Conservation (phyloP, 2,113 vertebrate genomes). For the Chroicocephalus ridibundus region DNA sequence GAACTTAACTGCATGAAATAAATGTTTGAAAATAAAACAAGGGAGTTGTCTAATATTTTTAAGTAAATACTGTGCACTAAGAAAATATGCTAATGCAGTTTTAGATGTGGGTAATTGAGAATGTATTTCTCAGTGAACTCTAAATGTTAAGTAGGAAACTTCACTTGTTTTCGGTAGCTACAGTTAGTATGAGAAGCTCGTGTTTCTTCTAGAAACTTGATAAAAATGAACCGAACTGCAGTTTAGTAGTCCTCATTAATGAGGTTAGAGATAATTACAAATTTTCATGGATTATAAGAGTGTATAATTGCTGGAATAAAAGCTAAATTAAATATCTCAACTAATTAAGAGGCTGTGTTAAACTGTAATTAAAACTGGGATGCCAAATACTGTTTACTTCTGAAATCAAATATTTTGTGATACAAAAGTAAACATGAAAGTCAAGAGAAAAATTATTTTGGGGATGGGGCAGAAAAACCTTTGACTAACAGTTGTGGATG, state of each 20-base stretch:
- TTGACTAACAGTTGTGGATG: background rate
- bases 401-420: slow-evolving; percentile 47
- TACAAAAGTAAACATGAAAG: background rate
- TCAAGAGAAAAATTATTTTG: background rate
- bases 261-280: slow-evolving; percentile 69
- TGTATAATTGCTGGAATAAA: slow-evolving; percentile 72
- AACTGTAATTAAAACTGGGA: slow-evolving; percentile 63
- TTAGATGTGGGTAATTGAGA: slow-evolving; percentile 17
- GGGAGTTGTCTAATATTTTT: background rate
- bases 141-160: background rate
- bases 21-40: background rate
- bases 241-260: slow-evolving; percentile 67
- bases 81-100: background rate
- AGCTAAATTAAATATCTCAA: slow-evolving; percentile 70
- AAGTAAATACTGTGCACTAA: background rate
- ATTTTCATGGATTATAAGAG: slow-evolving; percentile 62
- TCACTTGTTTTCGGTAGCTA: slow-evolving; percentile 1
- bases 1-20: background rate
- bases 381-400: slow-evolving; percentile 54
- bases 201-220: slow-evolving; percentile 12
- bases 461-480: background rate
- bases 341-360: slow-evolving; percentile 66
- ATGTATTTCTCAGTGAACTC: background rate
- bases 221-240: slow-evolving; percentile 37
- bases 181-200: background rate